A percentile compares a stretch with the other conserved stretches of the same genome.
These are phyloP conservation scores for Parauchenoglanis ngamensis DNA, from an alignment of 2,797 vertebrate species.

Conservation along the genomic window DNA sequence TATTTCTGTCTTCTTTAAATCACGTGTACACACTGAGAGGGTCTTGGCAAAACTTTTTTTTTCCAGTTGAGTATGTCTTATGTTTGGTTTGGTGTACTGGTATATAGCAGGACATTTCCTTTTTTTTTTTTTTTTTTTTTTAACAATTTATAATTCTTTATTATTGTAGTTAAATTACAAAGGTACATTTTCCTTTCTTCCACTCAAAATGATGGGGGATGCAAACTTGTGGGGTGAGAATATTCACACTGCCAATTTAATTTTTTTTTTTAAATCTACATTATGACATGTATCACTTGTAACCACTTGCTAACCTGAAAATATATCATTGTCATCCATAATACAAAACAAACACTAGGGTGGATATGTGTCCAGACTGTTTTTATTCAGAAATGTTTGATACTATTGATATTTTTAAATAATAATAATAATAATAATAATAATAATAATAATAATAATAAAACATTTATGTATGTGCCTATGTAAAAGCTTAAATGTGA, in stretches of 20 bases:
- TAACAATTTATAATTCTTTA: neutral
- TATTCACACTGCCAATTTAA: neutral
- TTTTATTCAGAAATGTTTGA: neutral
- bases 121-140: neutral
- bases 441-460: neutral
- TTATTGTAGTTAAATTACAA: neutral
- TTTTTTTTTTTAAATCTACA: neutral
- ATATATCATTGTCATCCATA: neutral
- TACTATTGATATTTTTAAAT: neutral
- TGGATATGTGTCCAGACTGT: neutral
- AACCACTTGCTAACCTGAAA: neutral
- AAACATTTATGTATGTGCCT: neutral
- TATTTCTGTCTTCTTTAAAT: neutral
- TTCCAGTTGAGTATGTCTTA: neutral
- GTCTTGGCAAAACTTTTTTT: neutral
- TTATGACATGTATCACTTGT: neutral
- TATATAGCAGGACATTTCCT: neutral
- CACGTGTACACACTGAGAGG: neutral
- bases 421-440: neutral
- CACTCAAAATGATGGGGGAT: neutral
- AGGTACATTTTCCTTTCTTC: neutral
- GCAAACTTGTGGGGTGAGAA: neutral
- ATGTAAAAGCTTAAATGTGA: neutral
- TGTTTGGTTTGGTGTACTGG: neutral
- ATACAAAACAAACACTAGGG: neutral